Base-by-base conservation (phyloP, 2,888 invertebrate genomes). In the Andrena marginata region DNA sequence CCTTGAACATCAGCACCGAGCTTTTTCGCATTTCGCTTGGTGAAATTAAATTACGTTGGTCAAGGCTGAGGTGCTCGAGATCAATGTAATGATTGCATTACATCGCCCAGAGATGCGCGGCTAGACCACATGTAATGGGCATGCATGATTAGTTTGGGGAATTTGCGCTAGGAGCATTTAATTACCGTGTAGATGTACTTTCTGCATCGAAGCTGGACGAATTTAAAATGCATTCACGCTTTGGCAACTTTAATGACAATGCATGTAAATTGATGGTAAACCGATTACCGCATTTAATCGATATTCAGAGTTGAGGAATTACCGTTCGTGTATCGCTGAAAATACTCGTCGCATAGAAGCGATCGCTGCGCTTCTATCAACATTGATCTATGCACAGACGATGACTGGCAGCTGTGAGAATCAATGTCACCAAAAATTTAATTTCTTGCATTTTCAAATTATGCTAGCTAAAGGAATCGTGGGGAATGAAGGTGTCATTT, bases 111-210 rank as follows among this genome's bases (percentile, higher is more conserved):
- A 20, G 16, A 63, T 51, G 35, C 26, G 10, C 33, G 16, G 64
- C 29, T 64, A 63, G 51, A 60, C 20, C 16, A 7, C 2, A 1
- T 54, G 1, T 63, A 74, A 74, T 74, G 65, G 26, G 42, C 70
- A 42, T 74, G 70, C 62, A 56, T 73, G 82, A 83, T 83, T 77
- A 77, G 73, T 70, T 73, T 35, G 20, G 77, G 69, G 70, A 77
- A 73, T 77, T 77, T 56, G 23, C 31, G 16, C 35, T 26, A 63
- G 76, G 51, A 65, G 51, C 73, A 42, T 35, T 42, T 70, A 77
- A 83, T 70, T 56, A 59, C 20, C 35, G 5, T 64, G 73, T 42
- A 62, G 23, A 2, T 8, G 7, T n/a, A n/a, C n/a, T 48, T 42
- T 35, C 48, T 20, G 8, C 20, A 26, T 64, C 59, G 26, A 70